phyloP scores from a whole-genome alignment of 37 sponge, comb jelly and placozoan genomes.

The Spongia lamella region DNA sequence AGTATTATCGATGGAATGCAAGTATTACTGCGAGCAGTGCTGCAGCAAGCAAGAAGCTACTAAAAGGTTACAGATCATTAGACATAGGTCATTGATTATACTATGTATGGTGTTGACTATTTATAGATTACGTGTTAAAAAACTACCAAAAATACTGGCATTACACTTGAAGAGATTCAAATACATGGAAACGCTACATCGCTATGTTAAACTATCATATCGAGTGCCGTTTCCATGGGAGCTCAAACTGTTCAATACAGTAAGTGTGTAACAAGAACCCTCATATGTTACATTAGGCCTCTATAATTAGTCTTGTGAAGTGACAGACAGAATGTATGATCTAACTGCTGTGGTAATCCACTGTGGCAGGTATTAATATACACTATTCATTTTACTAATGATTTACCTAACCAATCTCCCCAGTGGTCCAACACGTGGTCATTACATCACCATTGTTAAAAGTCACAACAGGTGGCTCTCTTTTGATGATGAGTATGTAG shows the following conservation, averaged over 20 bases:
- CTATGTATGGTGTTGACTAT: neutral
- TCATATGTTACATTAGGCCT: neutral
- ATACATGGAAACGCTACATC: constrained; percentile 80
- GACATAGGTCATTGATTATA: neutral
- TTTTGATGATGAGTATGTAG: constrained; percentile 82
- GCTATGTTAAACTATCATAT: constrained; percentile 88
- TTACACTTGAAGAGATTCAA: constrained; percentile 98
- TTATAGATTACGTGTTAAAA: constrained; percentile 79
- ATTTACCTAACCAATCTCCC: neutral
- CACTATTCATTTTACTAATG: constrained; percentile 3
- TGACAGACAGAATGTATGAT: constrained; percentile 88
- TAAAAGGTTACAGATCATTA: constrained; percentile 71
- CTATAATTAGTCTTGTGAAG: constrained; percentile 69
- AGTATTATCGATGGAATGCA: constrained; percentile 78
- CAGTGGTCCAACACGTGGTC: constrained; percentile 94
- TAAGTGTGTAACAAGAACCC: constrained; percentile 27
- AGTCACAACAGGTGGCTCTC: constrained; percentile 84
- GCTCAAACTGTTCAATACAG: constrained; percentile 92
- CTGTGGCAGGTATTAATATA: constrained; percentile 77
- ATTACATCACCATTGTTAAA: constrained; percentile 94
- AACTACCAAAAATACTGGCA: constrained; percentile 87
- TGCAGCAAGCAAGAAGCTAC: constrained; percentile 98
- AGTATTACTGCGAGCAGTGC: constrained; percentile 96
- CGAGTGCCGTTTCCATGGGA: constrained; percentile 97
- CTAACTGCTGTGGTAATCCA: constrained; percentile 92